Conservation (phyloP, 2,888 invertebrate genomes). For the Junonia oenone region DNA sequence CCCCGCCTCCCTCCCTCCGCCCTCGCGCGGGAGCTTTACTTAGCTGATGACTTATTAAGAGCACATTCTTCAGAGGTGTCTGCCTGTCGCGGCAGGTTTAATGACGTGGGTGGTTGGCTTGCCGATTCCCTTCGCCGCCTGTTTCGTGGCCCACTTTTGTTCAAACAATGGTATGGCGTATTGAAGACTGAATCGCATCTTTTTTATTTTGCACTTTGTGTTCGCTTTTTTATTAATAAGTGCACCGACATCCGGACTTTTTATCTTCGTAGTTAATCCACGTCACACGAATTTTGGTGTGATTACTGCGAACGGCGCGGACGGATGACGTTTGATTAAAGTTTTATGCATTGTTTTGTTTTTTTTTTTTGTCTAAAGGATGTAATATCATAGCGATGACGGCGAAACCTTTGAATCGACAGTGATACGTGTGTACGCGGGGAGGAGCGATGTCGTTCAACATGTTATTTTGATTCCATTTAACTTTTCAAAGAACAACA, state of each 20-base stretch:
- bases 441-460: neutral
- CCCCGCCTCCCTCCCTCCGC: slow-evolving; percentile 30
- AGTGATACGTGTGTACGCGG: neutral
- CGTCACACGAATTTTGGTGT: slow-evolving; percentile 30
- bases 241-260: slow-evolving; percentile 21
- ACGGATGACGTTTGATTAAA: slow-evolving; percentile 31
- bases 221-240: slow-evolving; percentile 25
- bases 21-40: slow-evolving; percentile 52
- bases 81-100: slow-evolving; percentile 69
- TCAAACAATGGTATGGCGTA: slow-evolving; percentile 29
- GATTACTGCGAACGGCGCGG: slow-evolving; percentile 27
- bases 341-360: slow-evolving; percentile 21
- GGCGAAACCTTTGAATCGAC: slow-evolving; percentile 10
- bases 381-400: slow-evolving; percentile 21
- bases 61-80: slow-evolving; percentile 78
- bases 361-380: slow-evolving; percentile 14
- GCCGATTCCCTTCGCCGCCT: slow-evolving; percentile 46
- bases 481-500: neutral
- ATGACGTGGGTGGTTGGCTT: slow-evolving; percentile 66
- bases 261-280: slow-evolving; percentile 24
- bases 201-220: slow-evolving; percentile 25
- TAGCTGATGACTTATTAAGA: slow-evolving; percentile 80
- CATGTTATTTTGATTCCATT: neutral
- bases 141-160: slow-evolving; percentile 57
- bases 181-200: slow-evolving; percentile 25